A percentile compares a stretch with the other conserved stretches of the same genome.
Evolutionary conservation across 2,113 vertebrate genomes (phyloP).

Genomic region (Mandrillus leucophaeus): DNA sequence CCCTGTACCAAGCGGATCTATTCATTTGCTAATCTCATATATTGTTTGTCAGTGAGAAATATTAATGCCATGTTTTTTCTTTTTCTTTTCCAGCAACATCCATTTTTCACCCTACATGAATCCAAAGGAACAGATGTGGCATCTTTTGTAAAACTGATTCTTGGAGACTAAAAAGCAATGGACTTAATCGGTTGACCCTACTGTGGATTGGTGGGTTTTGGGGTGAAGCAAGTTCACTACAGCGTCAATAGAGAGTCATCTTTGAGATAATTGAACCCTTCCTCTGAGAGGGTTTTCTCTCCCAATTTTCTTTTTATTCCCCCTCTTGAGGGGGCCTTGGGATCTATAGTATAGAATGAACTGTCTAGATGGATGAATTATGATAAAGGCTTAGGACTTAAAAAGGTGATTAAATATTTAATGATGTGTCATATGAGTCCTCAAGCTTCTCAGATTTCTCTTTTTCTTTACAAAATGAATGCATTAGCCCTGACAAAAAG

Average conservation of each 20-base stretch:
- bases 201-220: slow-evolving; percentile 85
- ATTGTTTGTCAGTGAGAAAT: not conserved
- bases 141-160: slow-evolving; percentile 95
- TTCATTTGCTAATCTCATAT: not conserved
- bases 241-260: slow-evolving; percentile 80
- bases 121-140: slow-evolving; percentile 98
- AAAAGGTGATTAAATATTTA: slow-evolving; percentile 88
- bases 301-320: slow-evolving; percentile 60
- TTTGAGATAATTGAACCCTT: slow-evolving; percentile 69
- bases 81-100: slow-evolving; percentile 90
- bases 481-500: slow-evolving; percentile 86
- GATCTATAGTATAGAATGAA: slow-evolving; percentile 86
- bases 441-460: slow-evolving; percentile 86
- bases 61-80: slow-evolving; percentile 48
- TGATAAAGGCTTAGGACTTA: slow-evolving; percentile 84
- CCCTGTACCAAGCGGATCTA: not conserved
- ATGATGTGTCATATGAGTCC: slow-evolving; percentile 82
- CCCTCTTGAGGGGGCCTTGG: slow-evolving; percentile 81
- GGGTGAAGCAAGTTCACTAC: slow-evolving; percentile 79
- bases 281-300: slow-evolving; percentile 53
- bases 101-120: slow-evolving; percentile 95
- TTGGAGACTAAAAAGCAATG: slow-evolving; percentile 90
- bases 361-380: slow-evolving; percentile 87
- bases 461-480: slow-evolving; percentile 85
- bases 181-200: slow-evolving; percentile 80